Conservation (phyloP, 2,797 vertebrate species). For the Amphiprion clarkii region DNA sequence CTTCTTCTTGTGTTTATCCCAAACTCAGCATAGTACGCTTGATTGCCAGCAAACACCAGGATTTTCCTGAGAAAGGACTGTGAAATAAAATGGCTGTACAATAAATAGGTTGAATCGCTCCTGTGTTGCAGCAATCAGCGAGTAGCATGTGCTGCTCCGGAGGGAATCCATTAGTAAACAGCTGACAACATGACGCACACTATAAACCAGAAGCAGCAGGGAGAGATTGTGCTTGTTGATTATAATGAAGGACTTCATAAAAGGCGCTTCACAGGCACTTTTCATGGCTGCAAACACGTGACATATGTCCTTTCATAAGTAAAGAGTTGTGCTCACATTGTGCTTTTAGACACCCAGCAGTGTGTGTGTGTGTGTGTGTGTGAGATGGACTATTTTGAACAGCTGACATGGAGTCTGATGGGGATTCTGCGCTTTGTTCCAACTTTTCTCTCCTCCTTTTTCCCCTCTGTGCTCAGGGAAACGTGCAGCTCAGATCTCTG, state of each 20-base stretch:
- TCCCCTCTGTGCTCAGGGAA: slow-evolving; percentile 31
- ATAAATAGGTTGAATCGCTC: slow-evolving; percentile 63
- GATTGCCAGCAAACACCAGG: not conserved
- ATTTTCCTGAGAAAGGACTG: not conserved
- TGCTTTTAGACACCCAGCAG: not conserved
- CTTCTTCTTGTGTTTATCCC: slow-evolving; percentile 15
- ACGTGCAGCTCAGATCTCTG: slow-evolving; percentile 54
- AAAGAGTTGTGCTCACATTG: not conserved
- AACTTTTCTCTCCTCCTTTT: slow-evolving; percentile 18
- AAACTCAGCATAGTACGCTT: not conserved
- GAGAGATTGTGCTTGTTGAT: slow-evolving; percentile 28
- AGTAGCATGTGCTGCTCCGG: slow-evolving; percentile 51
- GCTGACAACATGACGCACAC: slow-evolving; percentile 52
- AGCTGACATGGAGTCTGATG: slow-evolving; percentile 47
- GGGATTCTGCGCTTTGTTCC: slow-evolving; percentile 52
- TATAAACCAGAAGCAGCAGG: slow-evolving; percentile 44
- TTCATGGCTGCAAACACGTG: slow-evolving; percentile 14
- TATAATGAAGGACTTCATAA: slow-evolving; percentile 51
- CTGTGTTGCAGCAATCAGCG: slow-evolving; percentile 45
- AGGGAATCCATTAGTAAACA: slow-evolving; percentile 69
- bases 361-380: slow-evolving; percentile 2
- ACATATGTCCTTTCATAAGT: slow-evolving; percentile 6
- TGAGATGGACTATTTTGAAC: slow-evolving; percentile 40
- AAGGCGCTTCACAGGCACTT: slow-evolving; percentile 35
- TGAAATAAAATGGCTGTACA: slow-evolving; percentile 18